Base-by-base conservation (phyloP, 2,797 vertebrate species). In the Girardinus metallicus region DNA sequence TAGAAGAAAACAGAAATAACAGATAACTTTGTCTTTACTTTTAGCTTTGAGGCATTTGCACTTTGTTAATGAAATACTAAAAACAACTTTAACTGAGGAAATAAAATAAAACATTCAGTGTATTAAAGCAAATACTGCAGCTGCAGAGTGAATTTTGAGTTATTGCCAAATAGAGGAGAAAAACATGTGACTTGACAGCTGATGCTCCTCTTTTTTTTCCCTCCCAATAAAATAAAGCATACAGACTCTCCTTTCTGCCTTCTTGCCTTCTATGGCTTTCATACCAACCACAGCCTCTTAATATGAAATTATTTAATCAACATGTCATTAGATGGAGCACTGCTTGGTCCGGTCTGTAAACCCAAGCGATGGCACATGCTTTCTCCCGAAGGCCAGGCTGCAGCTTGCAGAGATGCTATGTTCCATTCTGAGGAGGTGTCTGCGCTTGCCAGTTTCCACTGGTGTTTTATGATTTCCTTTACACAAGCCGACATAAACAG, bases 281-380 rank as follows among this genome's bases (percentile, higher is more conserved):
- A 55, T 75, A 86, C 85, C 84, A 79, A 77, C 82, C 68, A 0
- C 73, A 74, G 83, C 80, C 86, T 91, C 85, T 89, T 85, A 79
- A 83, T 85, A 92, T 91, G 53, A 76, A 85, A 60, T 88, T 93
- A 93, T 94, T 93, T 92, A 92, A 94, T 94, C 90, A 93, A 92
- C 90, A 92, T 93, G 92, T 93, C 92, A 85, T 88, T 84, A 83
- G 77, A 79, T 79, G 82, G 57, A 86, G 83, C 80, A 29, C 83
- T 84, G 79, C 60, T 78, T 34, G 87, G 64, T 86, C 75, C 74
- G 73, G 73, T 81, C 80, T 86, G 82, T 92, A 93, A 92, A 93
- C 90, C 81, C 83, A 89, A 88, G 87, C 85, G 80, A 71, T 91
- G 87, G 82, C 89, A 86, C 72, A 41, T 62, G 55, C 53, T 84